Evolutionary conservation across 2,888 invertebrate species (phyloP).

Genomic region (Amitus sp.): DNA sequence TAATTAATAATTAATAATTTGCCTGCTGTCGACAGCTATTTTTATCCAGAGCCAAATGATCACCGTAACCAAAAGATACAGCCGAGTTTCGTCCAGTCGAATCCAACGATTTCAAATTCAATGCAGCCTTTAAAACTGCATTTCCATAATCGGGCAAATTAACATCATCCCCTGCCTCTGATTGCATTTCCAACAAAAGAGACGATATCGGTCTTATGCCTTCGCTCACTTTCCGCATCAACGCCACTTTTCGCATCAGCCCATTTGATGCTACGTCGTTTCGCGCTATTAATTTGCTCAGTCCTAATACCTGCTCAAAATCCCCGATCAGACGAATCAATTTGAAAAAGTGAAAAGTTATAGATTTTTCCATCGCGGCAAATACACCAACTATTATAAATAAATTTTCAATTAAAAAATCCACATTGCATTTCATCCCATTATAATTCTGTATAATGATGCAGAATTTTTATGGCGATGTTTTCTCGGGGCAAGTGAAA

Average conservation of each 20-base stretch:
- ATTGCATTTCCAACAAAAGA: constrained; percentile 44
- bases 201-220: constrained; percentile 50
- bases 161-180: background rate
- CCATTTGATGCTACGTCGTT: constrained; percentile 48
- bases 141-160: background rate
- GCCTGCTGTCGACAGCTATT: no score
- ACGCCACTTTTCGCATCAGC: constrained; percentile 54
- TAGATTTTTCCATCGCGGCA: no score
- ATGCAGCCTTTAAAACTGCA: constrained; percentile 4
- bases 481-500: no score
- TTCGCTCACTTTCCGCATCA: constrained; percentile 56
- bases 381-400: no score
- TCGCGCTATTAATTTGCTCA: constrained; percentile 46
- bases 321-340: no score
- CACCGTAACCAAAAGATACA: no score
- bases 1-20: no score
- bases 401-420: constrained; percentile 3
- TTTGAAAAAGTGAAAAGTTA: constrained; percentile 5
- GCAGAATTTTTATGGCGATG: no score
- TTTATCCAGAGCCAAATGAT: no score
- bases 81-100: constrained; percentile 13
- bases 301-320: constrained; percentile 7
- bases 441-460: no score
- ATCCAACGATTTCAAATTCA: no score
- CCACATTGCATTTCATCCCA: background rate